Evolutionary conservation across 2,113 vertebrate species (phyloP), one percentile per base, ranked within the genome.

Genomic region (Romanogobio albipinnatus): DNA sequence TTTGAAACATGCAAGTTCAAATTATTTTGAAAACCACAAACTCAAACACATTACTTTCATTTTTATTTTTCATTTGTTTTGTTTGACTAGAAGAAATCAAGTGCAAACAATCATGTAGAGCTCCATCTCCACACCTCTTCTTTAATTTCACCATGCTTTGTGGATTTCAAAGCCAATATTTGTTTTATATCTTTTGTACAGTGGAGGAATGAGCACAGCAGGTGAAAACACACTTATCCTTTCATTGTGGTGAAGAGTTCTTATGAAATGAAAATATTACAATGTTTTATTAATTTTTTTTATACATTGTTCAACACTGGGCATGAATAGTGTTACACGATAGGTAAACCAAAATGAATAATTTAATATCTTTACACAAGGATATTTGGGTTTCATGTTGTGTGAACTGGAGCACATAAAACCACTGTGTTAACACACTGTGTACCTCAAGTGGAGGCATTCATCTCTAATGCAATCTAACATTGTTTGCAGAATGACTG

Each of bases 121-220:
- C 22, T 61, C 13, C 19, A 17, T 43, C 51, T 61, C 71, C 33
- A 64, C 39, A 51, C 24, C 24, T 33, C 24, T n/a, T 73, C 39
- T 84, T 45, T 71, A 71, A 56, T 70, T 79, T 58, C 45, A 29
- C 14, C n/a, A 19, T 26, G 47, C 45, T 51, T 61, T 62, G 43
- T 53, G 62, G 29, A 61, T 33, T 75, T 36, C 9, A 81, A 85
- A 81, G 66, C 24, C 51, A 68, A 86, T 81, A 86, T 86, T 81
- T 66, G 45, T 75, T 19, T 29, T 47, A 59, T 58, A 9, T 53
- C 2, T 53, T 51, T 43, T 53, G 26, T 47, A 51, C 70, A 81
- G 13, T 13, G 33, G 29, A 53, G 33, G 49, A 51, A 53, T 10
- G 24, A 68, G 49, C 14, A 47, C 66, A 81, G 73, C 75, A 56